phyloP scores from a whole-genome alignment of 2,797 vertebrate genomes.

The Halcyon leucocephala region DNA sequence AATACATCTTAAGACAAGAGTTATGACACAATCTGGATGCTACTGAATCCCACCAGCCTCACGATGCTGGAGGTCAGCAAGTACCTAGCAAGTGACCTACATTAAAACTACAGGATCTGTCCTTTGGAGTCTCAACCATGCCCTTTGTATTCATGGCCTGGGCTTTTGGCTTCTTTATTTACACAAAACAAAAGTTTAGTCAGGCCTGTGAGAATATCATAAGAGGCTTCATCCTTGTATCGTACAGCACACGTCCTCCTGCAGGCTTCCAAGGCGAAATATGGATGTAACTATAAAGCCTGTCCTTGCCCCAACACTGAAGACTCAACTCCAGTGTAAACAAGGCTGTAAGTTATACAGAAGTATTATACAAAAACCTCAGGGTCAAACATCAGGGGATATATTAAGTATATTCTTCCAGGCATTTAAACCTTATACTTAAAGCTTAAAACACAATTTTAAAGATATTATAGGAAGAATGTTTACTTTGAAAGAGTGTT shows the following conservation, averaged over 20 bases:
- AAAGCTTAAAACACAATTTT: neutral
- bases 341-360: accelerated
- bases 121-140: neutral
- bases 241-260: accelerated
- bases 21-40: neutral
- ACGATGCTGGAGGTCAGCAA: neutral
- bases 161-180: neutral
- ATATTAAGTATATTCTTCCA: neutral
- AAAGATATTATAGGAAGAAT: neutral
- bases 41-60: neutral
- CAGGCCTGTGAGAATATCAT: neutral
- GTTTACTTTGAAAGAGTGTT: neutral
- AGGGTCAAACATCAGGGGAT: neutral
- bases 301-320: neutral
- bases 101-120: neutral
- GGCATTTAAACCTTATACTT: neutral
- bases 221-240: neutral
- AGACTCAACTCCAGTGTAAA: neutral
- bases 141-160: accelerated
- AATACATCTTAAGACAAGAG: neutral
- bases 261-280: neutral
- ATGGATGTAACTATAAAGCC: neutral
- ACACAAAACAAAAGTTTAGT: neutral
- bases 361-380: neutral
- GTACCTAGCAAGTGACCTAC: neutral